Percentiles rank a stretch among this genome's conserved stretches.
Evolutionary conservation across 2,797 vertebrate genomes (phyloP).

Genomic region (Gastrophryne carolinensis): DNA sequence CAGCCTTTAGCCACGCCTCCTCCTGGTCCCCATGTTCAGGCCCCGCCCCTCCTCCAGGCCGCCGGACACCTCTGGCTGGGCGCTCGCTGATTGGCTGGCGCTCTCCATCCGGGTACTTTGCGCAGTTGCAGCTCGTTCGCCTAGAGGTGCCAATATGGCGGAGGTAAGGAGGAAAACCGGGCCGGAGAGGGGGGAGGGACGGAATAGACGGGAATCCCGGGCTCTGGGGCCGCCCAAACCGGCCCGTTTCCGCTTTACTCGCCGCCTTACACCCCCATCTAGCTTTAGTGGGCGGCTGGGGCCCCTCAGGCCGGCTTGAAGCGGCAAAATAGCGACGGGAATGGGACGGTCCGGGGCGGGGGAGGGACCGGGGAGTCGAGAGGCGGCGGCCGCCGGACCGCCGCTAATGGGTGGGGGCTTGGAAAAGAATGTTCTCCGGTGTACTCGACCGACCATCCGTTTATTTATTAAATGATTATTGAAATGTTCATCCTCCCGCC

Average conservation of each 20-base stretch:
- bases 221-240: background rate
- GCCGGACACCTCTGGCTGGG: constrained; percentile 38
- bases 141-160: constrained; percentile 97
- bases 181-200: constrained; percentile 67
- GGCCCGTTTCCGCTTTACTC: background rate
- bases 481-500: background rate
- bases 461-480: no score
- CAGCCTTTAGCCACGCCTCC: no score
- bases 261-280: background rate
- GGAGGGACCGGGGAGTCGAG: constrained; percentile 56
- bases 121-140: constrained; percentile 81
- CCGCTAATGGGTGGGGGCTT: background rate
- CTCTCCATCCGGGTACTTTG: constrained; percentile 86
- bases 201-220: constrained; percentile 33
- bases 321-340: constrained; percentile 55
- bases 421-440: no score
- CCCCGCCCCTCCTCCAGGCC: constrained; percentile 1
- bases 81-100: constrained; percentile 78
- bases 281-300: background rate
- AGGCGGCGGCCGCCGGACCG: constrained; percentile 55
- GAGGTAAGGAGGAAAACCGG: constrained; percentile 95
- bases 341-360: constrained; percentile 36
- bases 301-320: constrained; percentile 55
- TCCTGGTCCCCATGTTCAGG: background rate
- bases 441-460: no score